Conservation (phyloP, 2,797 vertebrate species). For the Lithobates pipiens region DNA sequence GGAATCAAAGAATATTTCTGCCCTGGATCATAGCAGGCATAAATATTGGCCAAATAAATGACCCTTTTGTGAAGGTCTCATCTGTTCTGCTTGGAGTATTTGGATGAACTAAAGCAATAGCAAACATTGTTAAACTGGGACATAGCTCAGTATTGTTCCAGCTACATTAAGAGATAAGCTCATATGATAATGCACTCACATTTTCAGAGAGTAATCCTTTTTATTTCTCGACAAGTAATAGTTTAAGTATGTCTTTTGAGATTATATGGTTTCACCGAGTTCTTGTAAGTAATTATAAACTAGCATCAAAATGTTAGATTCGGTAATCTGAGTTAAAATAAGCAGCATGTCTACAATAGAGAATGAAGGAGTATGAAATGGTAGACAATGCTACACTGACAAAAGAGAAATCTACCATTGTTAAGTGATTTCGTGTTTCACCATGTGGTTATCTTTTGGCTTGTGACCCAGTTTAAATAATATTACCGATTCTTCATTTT, state of each 20-base stretch:
- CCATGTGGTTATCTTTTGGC: not conserved
- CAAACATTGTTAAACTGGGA: not conserved
- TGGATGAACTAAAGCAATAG: too few species aligned
- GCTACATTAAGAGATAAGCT: slow-evolving; percentile 25
- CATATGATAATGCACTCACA: slow-evolving; percentile 26
- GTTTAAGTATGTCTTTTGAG: slow-evolving; percentile 13
- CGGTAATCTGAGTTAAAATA: slow-evolving; percentile 7
- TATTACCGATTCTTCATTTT: not conserved
- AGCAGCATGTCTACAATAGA: not conserved
- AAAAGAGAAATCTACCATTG: not conserved
- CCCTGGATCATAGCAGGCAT: too few species aligned
- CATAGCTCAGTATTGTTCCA: not conserved
- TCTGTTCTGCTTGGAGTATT: too few species aligned
- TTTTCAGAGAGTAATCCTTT: not conserved
- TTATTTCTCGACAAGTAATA: slow-evolving; percentile 19
- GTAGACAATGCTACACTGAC: not conserved
- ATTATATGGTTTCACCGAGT: slow-evolving; percentile 16
- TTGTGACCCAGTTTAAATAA: not conserved
- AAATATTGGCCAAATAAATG: too few species aligned
- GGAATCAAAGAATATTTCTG: too few species aligned
- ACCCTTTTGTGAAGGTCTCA: too few species aligned
- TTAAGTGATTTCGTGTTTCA: not conserved
- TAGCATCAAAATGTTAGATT: slow-evolving; percentile 11
- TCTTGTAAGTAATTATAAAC: slow-evolving; percentile 25
- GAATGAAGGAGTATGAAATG: not conserved